A percentile compares a stretch with the other conserved stretches of the same genome.
phyloP scores from a whole-genome alignment of 2,888 invertebrate genomes.

The Macropis europaea region DNA sequence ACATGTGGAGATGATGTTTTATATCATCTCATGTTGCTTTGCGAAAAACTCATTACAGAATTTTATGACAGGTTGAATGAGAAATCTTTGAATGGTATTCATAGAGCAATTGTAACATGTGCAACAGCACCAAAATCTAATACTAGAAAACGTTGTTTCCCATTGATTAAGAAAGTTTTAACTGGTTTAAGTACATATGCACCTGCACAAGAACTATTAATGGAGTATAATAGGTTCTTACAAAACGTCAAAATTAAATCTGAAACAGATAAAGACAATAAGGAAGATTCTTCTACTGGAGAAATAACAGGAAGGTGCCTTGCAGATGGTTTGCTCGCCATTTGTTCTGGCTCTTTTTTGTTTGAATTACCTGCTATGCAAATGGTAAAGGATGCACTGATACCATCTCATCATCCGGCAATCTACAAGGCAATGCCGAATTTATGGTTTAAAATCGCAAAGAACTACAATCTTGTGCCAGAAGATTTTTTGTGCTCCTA shows the following conservation, averaged over 20 bases:
- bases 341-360: constrained; percentile 80
- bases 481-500: constrained; percentile 83
- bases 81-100: constrained; percentile 83
- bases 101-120: constrained; percentile 87
- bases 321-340: constrained; percentile 81
- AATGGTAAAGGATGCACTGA: constrained; percentile 86
- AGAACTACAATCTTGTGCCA: constrained; percentile 83
- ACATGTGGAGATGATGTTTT: constrained; percentile 87
- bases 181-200: constrained; percentile 83
- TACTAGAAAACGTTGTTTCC: constrained; percentile 84
- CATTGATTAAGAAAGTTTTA: constrained; percentile 84
- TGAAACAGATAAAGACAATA: constrained; percentile 77
- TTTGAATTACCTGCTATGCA: constrained; percentile 78
- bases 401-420: constrained; percentile 89
- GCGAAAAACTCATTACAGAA: constrained; percentile 86
- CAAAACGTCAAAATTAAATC: constrained; percentile 84
- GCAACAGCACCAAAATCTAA: constrained; percentile 84
- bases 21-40: constrained; percentile 87
- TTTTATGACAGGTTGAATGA: constrained; percentile 86
- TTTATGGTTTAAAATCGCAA: constrained; percentile 86
- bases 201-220: constrained; percentile 84
- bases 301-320: constrained; percentile 83
- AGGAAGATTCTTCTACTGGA: constrained; percentile 72
- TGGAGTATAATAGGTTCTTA: constrained; percentile 85
- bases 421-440: constrained; percentile 82